Conservation (phyloP, 2,888 invertebrate species). For the Pyrrhia umbra region DNA sequence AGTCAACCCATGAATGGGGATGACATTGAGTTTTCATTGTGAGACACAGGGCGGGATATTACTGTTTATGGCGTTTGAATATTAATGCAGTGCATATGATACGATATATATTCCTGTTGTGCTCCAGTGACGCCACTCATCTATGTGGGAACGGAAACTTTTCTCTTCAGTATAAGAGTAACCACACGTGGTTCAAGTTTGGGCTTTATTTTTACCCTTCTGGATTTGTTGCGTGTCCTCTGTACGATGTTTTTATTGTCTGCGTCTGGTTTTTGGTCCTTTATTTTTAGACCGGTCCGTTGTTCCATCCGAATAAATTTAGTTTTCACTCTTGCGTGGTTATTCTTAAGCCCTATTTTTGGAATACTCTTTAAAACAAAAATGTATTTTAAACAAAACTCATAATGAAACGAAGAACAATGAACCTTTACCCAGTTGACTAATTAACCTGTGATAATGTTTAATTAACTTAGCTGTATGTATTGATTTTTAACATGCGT, state of each 20-base stretch:
- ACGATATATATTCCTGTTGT: constrained; percentile 27
- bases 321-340: constrained; percentile 18
- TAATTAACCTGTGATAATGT: constrained; percentile 34
- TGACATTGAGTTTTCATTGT: constrained; percentile 58
- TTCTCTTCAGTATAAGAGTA: constrained; percentile 15
- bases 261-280: constrained; percentile 28
- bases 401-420: not conserved
- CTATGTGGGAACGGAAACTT: constrained; percentile 45
- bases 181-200: constrained; percentile 26
- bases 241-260: constrained; percentile 33
- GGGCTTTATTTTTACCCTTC: constrained; percentile 57
- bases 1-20: constrained; percentile 53
- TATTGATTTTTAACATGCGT: constrained; percentile 59
- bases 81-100: constrained; percentile 53
- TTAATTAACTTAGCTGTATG: constrained; percentile 53
- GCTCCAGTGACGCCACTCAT: constrained; percentile 36
- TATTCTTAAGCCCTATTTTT: constrained; percentile 18
- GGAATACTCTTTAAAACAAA: not conserved
- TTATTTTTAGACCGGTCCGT: constrained; percentile 45
- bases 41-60: constrained; percentile 41
- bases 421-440: constrained; percentile 9
- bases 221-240: constrained; percentile 16
- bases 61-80: constrained; percentile 54
- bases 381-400: not conserved
- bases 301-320: constrained; percentile 36